A percentile compares a stretch with the other conserved stretches of the same genome.
These are phyloP conservation scores for Morpho achilles DNA, from an alignment of 2,888 invertebrate species.

Conservation along the genomic window DNA sequence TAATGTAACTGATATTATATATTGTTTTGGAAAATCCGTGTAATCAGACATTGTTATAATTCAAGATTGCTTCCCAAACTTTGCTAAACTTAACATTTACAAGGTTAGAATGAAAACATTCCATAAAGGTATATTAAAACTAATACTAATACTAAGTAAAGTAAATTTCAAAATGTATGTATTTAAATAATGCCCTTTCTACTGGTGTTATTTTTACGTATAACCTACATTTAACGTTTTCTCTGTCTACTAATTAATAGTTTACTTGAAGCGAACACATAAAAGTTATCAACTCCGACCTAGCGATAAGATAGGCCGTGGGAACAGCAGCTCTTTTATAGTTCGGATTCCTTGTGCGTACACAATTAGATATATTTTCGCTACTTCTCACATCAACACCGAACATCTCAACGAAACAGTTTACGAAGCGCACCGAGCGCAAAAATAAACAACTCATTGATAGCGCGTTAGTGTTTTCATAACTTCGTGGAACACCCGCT, in stretches of 20 bases:
- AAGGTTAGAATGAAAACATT: too few relatives aligned
- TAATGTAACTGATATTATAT: too few relatives aligned
- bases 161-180: too few relatives aligned
- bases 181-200: too few relatives aligned
- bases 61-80: too few relatives aligned
- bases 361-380: constrained; percentile 9
- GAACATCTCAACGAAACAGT: background rate
- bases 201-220: too few relatives aligned
- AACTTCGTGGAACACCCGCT: constrained; percentile 6
- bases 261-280: background rate
- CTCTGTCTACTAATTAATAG: background rate
- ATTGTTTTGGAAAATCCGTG: too few relatives aligned
- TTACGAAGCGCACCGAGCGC: background rate
- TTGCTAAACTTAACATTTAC: too few relatives aligned
- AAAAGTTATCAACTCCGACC: constrained; percentile 13
- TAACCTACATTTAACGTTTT: background rate
- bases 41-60: too few relatives aligned
- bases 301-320: constrained; percentile 26
- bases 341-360: constrained; percentile 4
- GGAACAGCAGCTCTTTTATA: constrained; percentile 19
- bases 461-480: constrained; percentile 9
- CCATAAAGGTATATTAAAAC: too few relatives aligned
- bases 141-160: too few relatives aligned
- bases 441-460: constrained; percentile 10
- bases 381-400: background rate